Evolutionary conservation across 2,888 invertebrate genomes (phyloP).

Genomic region (Hesperia comma): DNA sequence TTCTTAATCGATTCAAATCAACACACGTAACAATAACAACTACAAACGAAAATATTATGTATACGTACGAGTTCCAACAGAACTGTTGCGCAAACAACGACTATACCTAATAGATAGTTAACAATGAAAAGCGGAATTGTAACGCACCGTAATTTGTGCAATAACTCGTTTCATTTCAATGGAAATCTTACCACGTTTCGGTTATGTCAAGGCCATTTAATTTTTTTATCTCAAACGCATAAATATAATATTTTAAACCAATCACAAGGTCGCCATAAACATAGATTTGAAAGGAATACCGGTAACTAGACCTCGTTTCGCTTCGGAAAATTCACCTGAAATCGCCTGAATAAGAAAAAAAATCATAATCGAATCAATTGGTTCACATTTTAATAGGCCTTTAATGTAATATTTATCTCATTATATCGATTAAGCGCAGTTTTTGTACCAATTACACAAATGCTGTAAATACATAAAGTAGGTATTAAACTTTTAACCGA

Average conservation of each 20-base stretch:
- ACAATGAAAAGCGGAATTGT: background rate
- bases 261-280: background rate
- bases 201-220: background rate
- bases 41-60: background rate
- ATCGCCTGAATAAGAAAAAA: no score
- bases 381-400: no score
- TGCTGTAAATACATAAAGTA: no score
- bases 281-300: background rate
- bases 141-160: slow-evolving; percentile 3
- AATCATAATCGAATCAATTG: no score
- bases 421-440: no score
- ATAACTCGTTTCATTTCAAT: background rate
- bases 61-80: background rate
- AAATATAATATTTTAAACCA: background rate
- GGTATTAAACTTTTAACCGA: no score
- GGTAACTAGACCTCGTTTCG: no score
- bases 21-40: no score
- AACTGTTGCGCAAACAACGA: background rate
- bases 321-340: no score
- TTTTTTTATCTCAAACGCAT: background rate
- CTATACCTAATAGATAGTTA: background rate
- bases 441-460: no score
- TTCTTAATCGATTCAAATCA: no score
- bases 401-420: no score
- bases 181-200: background rate